These are phyloP conservation scores for Bucorvus abyssinicus DNA, from an alignment of 2,797 vertebrate species.

Conservation along the genomic window DNA sequence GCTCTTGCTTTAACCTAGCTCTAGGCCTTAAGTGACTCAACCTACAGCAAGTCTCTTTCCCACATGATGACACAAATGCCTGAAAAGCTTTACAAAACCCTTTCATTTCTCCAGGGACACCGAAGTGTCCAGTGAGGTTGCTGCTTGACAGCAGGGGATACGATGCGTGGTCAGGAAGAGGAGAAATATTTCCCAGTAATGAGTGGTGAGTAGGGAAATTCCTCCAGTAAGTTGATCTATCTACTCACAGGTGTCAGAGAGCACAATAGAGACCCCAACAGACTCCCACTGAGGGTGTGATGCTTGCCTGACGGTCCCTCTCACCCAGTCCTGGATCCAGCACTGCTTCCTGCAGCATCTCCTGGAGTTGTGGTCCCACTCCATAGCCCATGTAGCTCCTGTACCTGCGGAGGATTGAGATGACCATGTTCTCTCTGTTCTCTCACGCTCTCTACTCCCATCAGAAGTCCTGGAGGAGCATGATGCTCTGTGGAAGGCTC, in stretches of 20 bases:
- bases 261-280: not conserved
- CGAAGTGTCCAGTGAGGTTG: not conserved
- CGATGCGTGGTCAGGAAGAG: not conserved
- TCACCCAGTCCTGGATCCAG: not conserved
- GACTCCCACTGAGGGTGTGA: not conserved
- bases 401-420: accelerated
- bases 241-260: not conserved
- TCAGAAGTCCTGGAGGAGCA: not conserved
- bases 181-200: not conserved
- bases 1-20: not conserved
- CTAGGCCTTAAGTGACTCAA: not conserved
- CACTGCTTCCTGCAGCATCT: not conserved
- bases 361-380: not conserved
- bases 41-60: not conserved
- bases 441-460: not conserved
- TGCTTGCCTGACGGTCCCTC: not conserved
- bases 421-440: not conserved
- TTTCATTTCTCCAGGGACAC: not conserved
- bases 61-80: not conserved
- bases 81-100: not conserved
- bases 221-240: not conserved
- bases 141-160: not conserved
- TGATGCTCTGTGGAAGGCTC: not conserved
- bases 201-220: not conserved
- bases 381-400: not conserved